phyloP scores from a whole-genome alignment of 2,113 vertebrate species.

The Thinocorus orbignyianus region DNA sequence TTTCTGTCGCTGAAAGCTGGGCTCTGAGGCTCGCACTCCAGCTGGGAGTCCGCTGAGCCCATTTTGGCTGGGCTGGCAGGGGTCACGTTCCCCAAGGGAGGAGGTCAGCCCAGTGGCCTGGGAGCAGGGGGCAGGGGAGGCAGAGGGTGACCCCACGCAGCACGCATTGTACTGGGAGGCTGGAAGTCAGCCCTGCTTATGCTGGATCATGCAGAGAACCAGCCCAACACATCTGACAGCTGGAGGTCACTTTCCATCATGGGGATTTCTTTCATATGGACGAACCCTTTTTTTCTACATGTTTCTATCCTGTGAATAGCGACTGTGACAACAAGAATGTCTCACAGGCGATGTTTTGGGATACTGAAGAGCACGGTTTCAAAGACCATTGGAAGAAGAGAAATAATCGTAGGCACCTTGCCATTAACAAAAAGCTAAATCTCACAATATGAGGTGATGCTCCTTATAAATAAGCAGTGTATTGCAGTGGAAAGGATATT shows the following conservation, averaged over 20 bases:
- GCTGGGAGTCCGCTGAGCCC: neutral
- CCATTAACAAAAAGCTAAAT: neutral
- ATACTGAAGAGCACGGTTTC: neutral
- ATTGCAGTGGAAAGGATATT: neutral
- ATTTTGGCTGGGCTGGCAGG: conserved; percentile 17
- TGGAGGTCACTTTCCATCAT: neutral
- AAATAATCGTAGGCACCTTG: neutral
- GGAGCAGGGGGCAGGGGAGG: neutral
- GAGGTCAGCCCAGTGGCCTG: neutral
- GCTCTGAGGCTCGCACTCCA: neutral
- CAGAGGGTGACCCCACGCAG: neutral
- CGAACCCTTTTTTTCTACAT: neutral
- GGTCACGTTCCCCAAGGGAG: neutral
- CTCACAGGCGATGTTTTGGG: neutral
- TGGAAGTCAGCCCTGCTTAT: conserved; percentile 18
- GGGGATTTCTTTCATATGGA: neutral
- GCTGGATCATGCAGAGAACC: neutral
- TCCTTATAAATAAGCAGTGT: neutral
- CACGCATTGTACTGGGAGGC: neutral
- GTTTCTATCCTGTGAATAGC: neutral
- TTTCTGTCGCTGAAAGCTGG: neutral
- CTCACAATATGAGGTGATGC: neutral
- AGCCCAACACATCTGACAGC: accelerated
- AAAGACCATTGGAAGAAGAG: neutral
- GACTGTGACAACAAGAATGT: neutral